Evolutionary conservation across 92 coral and sea anemone species (phyloP), one percentile per base, ranked within the genome.

Genomic region (Siderastrea siderea): DNA sequence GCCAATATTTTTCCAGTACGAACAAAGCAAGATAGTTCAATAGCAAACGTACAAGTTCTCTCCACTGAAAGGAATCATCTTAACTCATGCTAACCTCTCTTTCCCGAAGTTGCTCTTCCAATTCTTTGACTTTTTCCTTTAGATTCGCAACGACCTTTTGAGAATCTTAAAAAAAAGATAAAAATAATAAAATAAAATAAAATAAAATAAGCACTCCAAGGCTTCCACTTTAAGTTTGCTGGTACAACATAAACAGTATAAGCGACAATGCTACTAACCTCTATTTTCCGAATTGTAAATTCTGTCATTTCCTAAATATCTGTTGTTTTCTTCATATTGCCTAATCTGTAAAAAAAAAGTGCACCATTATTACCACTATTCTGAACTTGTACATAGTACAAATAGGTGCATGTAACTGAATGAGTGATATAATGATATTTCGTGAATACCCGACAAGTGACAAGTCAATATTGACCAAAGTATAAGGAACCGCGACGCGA

Each of bases 271-370:
- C 38, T 6, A 65, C 90, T 79, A 69, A 98, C 99, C 99, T 91
- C 94, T 91, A 62, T 89, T 94, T 49, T 94, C 96, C 10, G 95
- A 90, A 48, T 83, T 76, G 68, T 95, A 90, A 51, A 94, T 96
- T 66, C 95, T 88, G 81, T 98, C 96, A 82, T 92, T 92, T 55
- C 91, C 93, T 58, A 87, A 86, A 63, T 88, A 81, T 90, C 96
- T 88, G 90, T 98, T 98, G 87, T 98, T 98, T 67, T 98, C 98
- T 71, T 98, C 99, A 88, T 94, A 98, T 64, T 98, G 99, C 45
- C 91, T 89, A 8, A 98, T 78, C 99, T 98, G 68, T 11, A 59
- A 43, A 47, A 44, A 46, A 47, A 63, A 68, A 83, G 65, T 8
- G 50, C 74, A 68, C 17, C 17, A 64, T 5, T 14, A 64, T 5